Evolutionary conservation across 2,888 invertebrate species (phyloP), one percentile per base, ranked within the genome.

Genomic region (Ornithoptera alexandrae): DNA sequence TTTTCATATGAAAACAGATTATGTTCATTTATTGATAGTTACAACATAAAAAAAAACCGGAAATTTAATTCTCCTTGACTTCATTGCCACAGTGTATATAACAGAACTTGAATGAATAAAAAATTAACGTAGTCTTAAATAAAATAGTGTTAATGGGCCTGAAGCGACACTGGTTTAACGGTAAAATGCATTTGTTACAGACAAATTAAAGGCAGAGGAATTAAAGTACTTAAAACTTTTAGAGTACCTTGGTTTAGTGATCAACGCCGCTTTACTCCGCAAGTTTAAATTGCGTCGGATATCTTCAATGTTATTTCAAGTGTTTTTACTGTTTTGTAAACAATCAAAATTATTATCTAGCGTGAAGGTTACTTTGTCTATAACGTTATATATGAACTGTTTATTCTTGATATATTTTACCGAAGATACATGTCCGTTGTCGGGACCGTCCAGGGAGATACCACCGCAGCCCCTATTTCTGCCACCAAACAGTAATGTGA

Each of bases 201-300:
- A 46, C 57, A 58, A 65, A 65, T 57, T 58, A 58, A 65, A 53
- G n/a, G 53, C 42, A 22, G 39, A 46, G 39, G 42, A 65, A 65
- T 57, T 56, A 58, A 65, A 65, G 58, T 65, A 65, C 65, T 65
- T 22, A 42, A 58, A 65, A 65, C 65, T 65, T 65, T 65, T 24
- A 58, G 57, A 39, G 65, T 57, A 58, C 65, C 65, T 42, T 58
- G 65, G 57, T 58, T 65, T 56, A 64, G 20, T 20, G 57, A 57
- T 20, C 57, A 57, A 57, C 57, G 18, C 65, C 58, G 58, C 58
- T 42, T 65, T 22, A 58, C 42, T 39, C 42, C 18, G n/a, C 39
- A 57, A 57, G 57, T 58, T 58, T 65, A n/a, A 22, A 22, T 22
- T 22, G 15, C 63, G 20, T 57, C 20, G 20, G 18, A 57, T 57